Conservation (phyloP, 2,888 invertebrate species). For the Glaucopsyche alexis region DNA sequence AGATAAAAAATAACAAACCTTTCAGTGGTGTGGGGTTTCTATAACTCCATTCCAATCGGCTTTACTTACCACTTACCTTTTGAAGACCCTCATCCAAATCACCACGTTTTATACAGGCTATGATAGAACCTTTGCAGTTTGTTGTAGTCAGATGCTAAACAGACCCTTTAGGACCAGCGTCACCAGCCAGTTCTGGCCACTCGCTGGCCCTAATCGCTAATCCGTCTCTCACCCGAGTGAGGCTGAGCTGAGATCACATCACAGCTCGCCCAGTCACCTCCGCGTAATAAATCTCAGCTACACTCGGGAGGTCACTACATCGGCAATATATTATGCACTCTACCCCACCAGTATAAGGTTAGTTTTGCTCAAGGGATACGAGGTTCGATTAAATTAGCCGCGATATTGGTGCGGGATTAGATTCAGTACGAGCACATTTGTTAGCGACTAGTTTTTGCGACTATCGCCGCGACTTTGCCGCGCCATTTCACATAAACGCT, state of each 20-base stretch:
- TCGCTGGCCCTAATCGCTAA: not conserved
- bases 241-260: not conserved
- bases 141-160: not conserved
- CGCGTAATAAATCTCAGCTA: constrained; percentile 21
- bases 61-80: no score
- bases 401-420: constrained; percentile 17
- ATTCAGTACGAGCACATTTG: constrained; percentile 21
- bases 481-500: not conserved
- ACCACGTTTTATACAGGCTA: no score
- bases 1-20: no score
- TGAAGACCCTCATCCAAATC: no score
- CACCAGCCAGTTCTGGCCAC: not conserved
- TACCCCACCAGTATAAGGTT: not conserved
- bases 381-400: constrained; percentile 11
- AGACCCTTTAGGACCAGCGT: not conserved
- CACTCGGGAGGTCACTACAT: not conserved
- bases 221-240: not conserved
- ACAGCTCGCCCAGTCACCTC: constrained; percentile 10
- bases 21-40: no score
- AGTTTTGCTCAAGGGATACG: not conserved
- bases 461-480: constrained; percentile 15
- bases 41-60: no score
- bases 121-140: no score
- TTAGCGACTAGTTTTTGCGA: constrained; percentile 26
- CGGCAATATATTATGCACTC: not conserved